Conservation (phyloP, 2,113 vertebrate genomes). For the Hiodon tergisus region DNA sequence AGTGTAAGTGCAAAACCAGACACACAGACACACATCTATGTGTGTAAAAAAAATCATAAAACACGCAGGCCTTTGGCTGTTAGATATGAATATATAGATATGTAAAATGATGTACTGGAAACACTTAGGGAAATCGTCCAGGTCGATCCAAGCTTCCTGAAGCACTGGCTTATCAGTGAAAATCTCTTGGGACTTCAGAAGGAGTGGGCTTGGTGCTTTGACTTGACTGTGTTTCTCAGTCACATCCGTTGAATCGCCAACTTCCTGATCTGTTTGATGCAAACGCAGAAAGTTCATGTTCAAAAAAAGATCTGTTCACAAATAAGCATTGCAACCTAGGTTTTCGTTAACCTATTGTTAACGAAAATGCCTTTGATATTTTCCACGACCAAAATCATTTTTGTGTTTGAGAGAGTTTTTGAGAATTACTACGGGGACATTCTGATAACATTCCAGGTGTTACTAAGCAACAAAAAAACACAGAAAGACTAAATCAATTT, state of each 20-base stretch:
- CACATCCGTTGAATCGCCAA: conserved; percentile 20
- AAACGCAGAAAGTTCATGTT: not conserved
- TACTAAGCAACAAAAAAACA: conserved; percentile 69
- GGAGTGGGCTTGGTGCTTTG: conserved; percentile 26
- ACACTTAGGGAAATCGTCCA: conserved; percentile 77
- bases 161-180: conserved; percentile 42
- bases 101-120: conserved; percentile 73
- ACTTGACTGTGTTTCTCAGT: conserved; percentile 31
- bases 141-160: conserved; percentile 77
- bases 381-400: too few relatives aligned
- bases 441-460: conserved; percentile 61
- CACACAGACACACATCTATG: conserved; percentile 2
- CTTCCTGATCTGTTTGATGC: conserved; percentile 14
- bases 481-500: conserved; percentile 53
- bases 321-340: not conserved
- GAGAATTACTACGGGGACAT: conserved; percentile 45
- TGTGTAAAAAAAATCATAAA: not conserved
- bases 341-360: too few relatives aligned
- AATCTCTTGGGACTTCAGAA: conserved; percentile 47
- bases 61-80: too few relatives aligned
- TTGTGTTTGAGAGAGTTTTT: too few relatives aligned
- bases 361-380: too few relatives aligned
- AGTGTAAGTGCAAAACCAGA: not conserved
- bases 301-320: not conserved
- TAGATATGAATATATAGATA: too few relatives aligned